These are phyloP conservation scores for Passer domesticus DNA, from an alignment of 2,113 vertebrate species.

Conservation along the genomic window DNA sequence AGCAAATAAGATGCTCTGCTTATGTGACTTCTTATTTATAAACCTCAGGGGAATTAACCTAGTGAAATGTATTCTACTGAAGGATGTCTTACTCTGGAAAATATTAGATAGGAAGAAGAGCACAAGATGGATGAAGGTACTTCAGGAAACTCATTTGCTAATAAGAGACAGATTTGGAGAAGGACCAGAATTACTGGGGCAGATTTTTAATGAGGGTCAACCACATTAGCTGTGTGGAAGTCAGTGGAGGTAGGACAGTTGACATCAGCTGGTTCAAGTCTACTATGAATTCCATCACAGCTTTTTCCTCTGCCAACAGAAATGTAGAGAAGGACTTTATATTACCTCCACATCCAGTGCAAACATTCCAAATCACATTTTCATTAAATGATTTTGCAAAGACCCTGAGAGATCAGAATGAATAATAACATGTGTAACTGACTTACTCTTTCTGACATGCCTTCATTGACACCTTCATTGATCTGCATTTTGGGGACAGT, in stretches of 20 bases:
- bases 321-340: neutral
- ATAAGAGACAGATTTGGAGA: neutral
- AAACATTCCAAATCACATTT: neutral
- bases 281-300: neutral
- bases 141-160: neutral
- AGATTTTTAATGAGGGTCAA: neutral
- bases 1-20: neutral
- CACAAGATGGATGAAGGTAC: neutral
- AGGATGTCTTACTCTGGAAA: neutral
- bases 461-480: neutral
- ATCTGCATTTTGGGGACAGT: neutral
- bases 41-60: neutral
- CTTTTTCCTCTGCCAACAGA: neutral
- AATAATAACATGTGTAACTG: neutral
- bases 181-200: neutral
- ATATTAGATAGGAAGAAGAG: neutral
- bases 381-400: neutral
- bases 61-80: neutral
- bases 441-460: neutral
- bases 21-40: neutral
- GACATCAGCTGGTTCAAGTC: neutral
- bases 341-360: neutral
- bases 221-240: neutral
- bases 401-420: neutral
- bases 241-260: neutral